Evolutionary conservation across 2,888 invertebrate genomes (phyloP).

Genomic region (Eutolmus rufibarbis): DNA sequence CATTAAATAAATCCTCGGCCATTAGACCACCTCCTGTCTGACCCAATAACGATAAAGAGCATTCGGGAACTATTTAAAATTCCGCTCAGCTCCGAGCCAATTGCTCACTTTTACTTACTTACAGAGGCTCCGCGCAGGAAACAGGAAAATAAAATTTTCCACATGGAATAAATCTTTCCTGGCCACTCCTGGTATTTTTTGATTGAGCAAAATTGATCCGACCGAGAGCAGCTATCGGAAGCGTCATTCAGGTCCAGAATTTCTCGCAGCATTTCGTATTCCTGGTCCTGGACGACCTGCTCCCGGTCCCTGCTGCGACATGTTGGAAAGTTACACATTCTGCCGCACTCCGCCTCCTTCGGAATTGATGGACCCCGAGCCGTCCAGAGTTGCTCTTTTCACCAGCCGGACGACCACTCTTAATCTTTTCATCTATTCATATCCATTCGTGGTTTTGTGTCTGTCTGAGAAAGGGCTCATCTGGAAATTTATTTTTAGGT

Average conservation of each 20-base stretch:
- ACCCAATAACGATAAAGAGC: neutral
- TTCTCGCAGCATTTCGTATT: neutral
- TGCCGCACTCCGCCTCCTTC: neutral
- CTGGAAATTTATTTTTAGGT: slow-evolving; percentile 12
- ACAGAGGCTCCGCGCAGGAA: neutral
- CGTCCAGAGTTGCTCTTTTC: neutral
- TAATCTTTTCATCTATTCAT: slow-evolving; percentile 18
- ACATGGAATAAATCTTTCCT: slow-evolving; percentile 5
- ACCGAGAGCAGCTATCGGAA: slow-evolving; percentile 14
- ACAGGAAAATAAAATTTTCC: slow-evolving; percentile 7
- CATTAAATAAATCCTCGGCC: neutral
- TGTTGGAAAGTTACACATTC: neutral
- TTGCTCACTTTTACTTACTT: neutral
- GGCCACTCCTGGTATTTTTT: neutral
- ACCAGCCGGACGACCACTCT: neutral
- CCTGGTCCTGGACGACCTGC: neutral
- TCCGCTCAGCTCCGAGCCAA: neutral
- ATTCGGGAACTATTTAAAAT: slow-evolving; percentile 5
- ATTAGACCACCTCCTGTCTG: neutral
- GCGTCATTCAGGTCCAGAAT: neutral
- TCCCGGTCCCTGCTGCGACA: neutral
- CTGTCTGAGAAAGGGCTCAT: neutral
- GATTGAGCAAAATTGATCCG: slow-evolving; percentile 6
- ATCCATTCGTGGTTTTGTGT: slow-evolving; percentile 20
- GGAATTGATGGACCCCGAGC: neutral